Evolutionary conservation across 2,797 vertebrate species (phyloP).

Genomic region (Odontamblyopus lacepedii): DNA sequence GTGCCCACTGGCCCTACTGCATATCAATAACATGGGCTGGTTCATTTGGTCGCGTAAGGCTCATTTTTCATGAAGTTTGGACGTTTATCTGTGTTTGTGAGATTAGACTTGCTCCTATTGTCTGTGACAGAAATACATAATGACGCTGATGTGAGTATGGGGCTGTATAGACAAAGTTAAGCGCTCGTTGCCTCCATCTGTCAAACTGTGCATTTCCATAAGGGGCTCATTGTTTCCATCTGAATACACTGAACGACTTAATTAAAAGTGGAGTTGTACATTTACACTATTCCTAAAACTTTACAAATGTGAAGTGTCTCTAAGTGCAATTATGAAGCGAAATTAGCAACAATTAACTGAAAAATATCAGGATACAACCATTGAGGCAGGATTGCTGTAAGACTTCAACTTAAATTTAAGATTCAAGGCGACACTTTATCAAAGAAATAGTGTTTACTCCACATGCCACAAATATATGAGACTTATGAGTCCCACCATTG

Average conservation of each 20-base stretch:
- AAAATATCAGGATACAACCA: background rate
- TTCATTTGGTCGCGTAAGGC: constrained; percentile 46
- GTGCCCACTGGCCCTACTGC: constrained; percentile 36
- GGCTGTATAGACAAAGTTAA: background rate
- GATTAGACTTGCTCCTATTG: constrained; percentile 33
- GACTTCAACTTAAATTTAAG: no score
- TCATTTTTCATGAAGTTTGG: constrained; percentile 51
- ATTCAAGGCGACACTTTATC: no score
- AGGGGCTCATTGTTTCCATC: background rate
- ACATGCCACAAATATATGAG: no score
- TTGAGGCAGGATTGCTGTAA: background rate
- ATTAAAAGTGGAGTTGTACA: background rate
- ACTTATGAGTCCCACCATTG: no score
- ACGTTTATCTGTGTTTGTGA: constrained; percentile 39
- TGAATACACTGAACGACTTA: background rate
- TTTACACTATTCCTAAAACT: background rate
- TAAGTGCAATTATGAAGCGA: background rate
- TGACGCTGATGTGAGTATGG: background rate
- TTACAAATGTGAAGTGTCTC: background rate
- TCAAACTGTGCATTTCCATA: background rate
- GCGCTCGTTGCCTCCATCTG: background rate
- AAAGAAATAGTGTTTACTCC: no score
- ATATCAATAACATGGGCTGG: constrained; percentile 54
- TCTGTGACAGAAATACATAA: constrained; percentile 14
- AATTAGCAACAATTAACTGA: background rate